Base-by-base conservation (phyloP, 2,797 vertebrate genomes). In the Bovichtus diacanthus region DNA sequence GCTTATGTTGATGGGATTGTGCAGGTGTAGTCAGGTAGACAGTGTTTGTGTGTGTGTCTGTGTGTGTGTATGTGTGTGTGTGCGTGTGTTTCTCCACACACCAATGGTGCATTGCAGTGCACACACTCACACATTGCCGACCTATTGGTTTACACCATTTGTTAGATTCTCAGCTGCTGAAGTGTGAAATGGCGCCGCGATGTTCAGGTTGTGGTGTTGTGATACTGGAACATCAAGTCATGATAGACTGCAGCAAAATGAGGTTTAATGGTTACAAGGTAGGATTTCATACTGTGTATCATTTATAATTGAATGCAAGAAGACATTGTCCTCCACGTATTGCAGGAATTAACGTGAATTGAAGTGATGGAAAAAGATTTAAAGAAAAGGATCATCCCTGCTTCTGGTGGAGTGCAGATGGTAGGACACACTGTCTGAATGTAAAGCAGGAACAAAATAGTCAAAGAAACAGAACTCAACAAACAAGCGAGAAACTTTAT, bases 401-500 rank as follows among this genome's bases (percentile, higher is more conserved):
- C 25, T 23, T 27, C n/a, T 29, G 9, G 29, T 59, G 15, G 69
- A 60, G 19, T 51, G 36, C 36, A 67, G 12, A 13, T 36, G 3
- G 0, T 23, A 43, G 19, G 2, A 55, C 23, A 31, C 18, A 8
- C 2, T 12, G 23, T 47, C 44, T 55, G 46, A 50, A 44, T 15
- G 18, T 15, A n/a, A 68, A 2, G 2, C n/a, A 75, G 43, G 47
- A 70, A 80, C 31, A 72, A 70, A 70, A 53, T 53, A 25, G 12
- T 66, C 75, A 80, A 87, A 84, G 66, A 86, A 81, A 82, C 59
- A 80, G 77, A 86, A 82, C 51, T 92, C 76, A 84, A 94, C 94
- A 94, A 92, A 96, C 89, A 95, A 95, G 93, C 94, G 95, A 91
- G 94, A 95, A 94, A 93, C 94, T 95, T 96, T 96, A 95, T 95